phyloP scores from a whole-genome alignment of 2,797 vertebrate species.

The Sarcoramphus papa region DNA sequence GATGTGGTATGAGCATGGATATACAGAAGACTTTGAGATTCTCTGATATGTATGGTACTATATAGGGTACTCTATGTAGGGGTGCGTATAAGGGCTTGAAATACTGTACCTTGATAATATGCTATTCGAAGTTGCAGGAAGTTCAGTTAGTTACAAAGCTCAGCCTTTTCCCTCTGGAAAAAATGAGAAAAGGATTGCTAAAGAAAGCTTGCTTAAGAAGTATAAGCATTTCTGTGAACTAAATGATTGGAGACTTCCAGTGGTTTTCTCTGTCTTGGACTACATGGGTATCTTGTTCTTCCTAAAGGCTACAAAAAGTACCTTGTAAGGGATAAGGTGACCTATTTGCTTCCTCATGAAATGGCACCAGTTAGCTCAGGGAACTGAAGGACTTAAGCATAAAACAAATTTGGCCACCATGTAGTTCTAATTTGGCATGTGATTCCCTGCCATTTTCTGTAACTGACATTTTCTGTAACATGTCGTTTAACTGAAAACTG shows the following conservation, averaged over 20 bases:
- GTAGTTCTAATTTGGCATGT: background rate
- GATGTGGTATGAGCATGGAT: background rate
- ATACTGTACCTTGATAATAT: background rate
- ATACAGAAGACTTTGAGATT: background rate
- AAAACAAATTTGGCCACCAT: background rate
- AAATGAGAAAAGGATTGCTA: background rate
- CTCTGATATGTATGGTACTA: background rate
- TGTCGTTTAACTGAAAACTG: background rate
- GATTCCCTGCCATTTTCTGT: background rate
- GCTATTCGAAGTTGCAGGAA: background rate
- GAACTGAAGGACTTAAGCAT: background rate
- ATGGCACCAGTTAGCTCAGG: background rate
- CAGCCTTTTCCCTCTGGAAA: background rate
- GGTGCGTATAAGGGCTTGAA: background rate
- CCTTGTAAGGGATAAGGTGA: background rate
- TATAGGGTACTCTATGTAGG: background rate
- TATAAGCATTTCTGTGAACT: background rate
- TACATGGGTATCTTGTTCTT: background rate
- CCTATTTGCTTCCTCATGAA: background rate
- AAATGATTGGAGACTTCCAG: background rate
- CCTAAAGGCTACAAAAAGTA: background rate
- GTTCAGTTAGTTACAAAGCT: background rate
- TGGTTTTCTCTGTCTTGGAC: background rate
- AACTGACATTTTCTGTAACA: background rate
- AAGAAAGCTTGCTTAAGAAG: background rate